These are phyloP conservation scores for Karalla daura DNA, from an alignment of 2,797 vertebrate genomes.

Conservation along the genomic window DNA sequence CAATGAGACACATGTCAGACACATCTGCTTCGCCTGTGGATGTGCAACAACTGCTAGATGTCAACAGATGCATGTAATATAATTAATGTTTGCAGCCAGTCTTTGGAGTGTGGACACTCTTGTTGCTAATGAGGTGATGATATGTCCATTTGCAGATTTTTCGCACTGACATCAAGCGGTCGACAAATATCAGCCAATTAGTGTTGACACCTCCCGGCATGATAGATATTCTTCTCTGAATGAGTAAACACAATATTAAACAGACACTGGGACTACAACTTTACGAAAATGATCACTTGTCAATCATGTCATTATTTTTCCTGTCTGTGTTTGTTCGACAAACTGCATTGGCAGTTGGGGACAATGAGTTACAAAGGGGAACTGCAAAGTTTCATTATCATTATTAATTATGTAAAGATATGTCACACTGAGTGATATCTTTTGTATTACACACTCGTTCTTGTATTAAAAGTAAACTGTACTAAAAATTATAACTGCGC, in stretches of 20 bases:
- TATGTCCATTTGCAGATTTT: conserved; percentile 1
- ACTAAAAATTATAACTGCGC: too few species aligned
- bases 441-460: neutral
- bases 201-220: neutral
- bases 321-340: too few species aligned
- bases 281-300: too few species aligned
- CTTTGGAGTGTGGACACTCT: neutral
- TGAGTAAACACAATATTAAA: too few species aligned
- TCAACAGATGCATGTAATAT: neutral
- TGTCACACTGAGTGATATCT: neutral
- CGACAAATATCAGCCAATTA: conserved; percentile 13
- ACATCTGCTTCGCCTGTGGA: conserved; percentile 35
- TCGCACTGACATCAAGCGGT: neutral
- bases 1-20: conserved; percentile 37
- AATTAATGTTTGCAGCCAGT: neutral
- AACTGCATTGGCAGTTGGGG: neutral
- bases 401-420: neutral
- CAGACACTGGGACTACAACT: too few species aligned
- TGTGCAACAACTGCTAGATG: conserved; percentile 18
- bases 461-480: too few species aligned
- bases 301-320: too few species aligned
- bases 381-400: neutral
- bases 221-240: neutral
- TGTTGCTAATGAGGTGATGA: neutral
- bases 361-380: neutral